These are phyloP conservation scores for Orientallactaga bullata DNA, from an alignment of 2,113 vertebrate species.

Conservation along the genomic window DNA sequence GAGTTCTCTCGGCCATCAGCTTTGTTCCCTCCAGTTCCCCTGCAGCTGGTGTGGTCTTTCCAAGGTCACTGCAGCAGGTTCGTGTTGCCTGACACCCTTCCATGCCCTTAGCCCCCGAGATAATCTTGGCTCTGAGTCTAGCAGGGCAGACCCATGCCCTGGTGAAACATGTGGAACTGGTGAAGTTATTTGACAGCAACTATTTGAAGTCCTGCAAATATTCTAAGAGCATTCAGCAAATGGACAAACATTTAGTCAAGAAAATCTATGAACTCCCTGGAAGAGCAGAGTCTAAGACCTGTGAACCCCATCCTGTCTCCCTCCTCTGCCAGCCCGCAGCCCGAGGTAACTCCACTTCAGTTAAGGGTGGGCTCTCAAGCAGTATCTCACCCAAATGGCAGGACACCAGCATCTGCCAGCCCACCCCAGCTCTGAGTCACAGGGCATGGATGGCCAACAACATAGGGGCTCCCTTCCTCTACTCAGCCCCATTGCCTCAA, in stretches of 20 bases:
- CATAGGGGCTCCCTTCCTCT: neutral
- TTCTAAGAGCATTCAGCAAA: neutral
- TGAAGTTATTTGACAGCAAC: neutral
- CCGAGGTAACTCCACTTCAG: neutral
- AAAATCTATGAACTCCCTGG: neutral
- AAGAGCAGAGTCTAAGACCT: neutral
- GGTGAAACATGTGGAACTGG: neutral
- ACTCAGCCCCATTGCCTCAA: neutral
- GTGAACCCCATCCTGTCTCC: fast-evolving
- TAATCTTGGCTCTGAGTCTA: neutral
- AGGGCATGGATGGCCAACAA: neutral
- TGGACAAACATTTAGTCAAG: neutral
- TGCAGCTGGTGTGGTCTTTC: neutral
- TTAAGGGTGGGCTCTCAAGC: neutral
- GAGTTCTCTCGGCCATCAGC: neutral
- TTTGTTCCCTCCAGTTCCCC: neutral
- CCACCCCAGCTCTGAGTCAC: neutral
- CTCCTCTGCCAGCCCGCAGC: neutral
- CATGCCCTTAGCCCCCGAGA: neutral
- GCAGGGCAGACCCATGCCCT: neutral
- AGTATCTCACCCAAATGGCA: neutral
- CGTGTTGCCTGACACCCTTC: neutral
- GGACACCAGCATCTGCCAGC: neutral
- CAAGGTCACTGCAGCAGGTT: neutral
- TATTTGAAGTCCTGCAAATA: neutral